Base-by-base conservation (phyloP, 1,140 invertebrate genomes). In the Popillia japonica region DNA sequence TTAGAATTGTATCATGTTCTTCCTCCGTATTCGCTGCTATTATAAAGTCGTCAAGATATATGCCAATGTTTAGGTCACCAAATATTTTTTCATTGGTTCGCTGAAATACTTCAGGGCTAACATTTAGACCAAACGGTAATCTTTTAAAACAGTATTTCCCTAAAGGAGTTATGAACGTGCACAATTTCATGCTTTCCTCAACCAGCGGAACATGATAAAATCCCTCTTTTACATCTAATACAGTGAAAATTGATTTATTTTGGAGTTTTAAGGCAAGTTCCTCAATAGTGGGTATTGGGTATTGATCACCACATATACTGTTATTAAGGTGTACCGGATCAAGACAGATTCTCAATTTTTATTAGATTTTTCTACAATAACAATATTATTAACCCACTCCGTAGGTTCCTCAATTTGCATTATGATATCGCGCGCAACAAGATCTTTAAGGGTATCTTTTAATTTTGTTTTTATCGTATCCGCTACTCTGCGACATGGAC, bases 271-370 rank as follows among this genome's bases (percentile, higher is more conserved):
- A n/a, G n/a, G n/a, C n/a, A n/a, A n/a, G n/a, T n/a, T n/a, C n/a
- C n/a, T n/a, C n/a, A n/a, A n/a, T n/a, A n/a, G n/a, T n/a, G n/a
- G 86, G 86, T 22, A 88, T 82, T 34, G 80, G 85, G 82, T 85
- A 86, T 79, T 84, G 81, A 79, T 84, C 10, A 86, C 17, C 44
- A 76, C 82, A 84, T 14, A 89, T 85, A 22, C 78, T 80, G 79
- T 83, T 86, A 82, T 90, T 90, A 44, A 90, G 80, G 68, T 88
- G 84, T 41, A 77, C 82, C 6, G 88, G 88, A 83, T 90, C 87
- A 17, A 90, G 76, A 81, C 88, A 89, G 22, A 90, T 82, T 74
- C 88, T 80, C 10, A 89, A 68, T 17, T 9, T 81, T 68, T 85
- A 85, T 81, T 87, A 85, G 76, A 34, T 34, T 85, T 89, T 89